Percentiles rank a stretch among this genome's conserved stretches.
phyloP scores from a whole-genome alignment of 2,113 vertebrate species.

The Cinclus mexicanus region DNA sequence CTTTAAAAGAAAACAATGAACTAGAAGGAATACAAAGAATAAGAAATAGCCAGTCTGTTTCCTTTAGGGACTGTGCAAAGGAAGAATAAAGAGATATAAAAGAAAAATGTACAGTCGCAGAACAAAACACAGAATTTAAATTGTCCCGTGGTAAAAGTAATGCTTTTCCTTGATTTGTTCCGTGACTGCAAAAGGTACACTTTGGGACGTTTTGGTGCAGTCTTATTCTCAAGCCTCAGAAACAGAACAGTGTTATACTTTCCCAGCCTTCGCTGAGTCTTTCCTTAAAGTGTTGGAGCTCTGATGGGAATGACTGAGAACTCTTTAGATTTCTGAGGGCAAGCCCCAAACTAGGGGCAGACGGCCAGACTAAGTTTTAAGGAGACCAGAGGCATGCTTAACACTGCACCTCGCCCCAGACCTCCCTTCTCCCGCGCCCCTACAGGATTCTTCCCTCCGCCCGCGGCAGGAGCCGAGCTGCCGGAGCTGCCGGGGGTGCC shows the following conservation, averaged over 20 bases:
- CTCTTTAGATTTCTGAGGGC: background rate
- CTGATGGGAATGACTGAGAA: background rate
- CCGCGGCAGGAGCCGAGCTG: background rate
- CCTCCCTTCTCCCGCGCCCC: background rate
- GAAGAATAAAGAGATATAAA: background rate
- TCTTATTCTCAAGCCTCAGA: background rate
- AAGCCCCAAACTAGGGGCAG: background rate
- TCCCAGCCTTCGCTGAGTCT: background rate
- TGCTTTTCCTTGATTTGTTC: background rate
- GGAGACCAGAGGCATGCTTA: background rate
- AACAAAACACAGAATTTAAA: background rate
- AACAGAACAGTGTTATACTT: background rate
- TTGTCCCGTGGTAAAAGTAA: background rate
- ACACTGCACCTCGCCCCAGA: background rate
- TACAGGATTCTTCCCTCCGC: background rate
- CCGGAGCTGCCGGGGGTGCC: background rate
- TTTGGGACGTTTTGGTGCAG: background rate
- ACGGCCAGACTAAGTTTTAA: background rate
- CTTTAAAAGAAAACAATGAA: background rate
- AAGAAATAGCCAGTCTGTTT: background rate
- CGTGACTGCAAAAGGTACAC: background rate
- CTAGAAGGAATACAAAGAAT: background rate
- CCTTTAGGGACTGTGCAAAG: background rate
- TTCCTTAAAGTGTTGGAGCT: background rate
- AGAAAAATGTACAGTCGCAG: background rate